Base-by-base conservation (phyloP, 2,113 vertebrate genomes). In the Perognathus longimembris region DNA sequence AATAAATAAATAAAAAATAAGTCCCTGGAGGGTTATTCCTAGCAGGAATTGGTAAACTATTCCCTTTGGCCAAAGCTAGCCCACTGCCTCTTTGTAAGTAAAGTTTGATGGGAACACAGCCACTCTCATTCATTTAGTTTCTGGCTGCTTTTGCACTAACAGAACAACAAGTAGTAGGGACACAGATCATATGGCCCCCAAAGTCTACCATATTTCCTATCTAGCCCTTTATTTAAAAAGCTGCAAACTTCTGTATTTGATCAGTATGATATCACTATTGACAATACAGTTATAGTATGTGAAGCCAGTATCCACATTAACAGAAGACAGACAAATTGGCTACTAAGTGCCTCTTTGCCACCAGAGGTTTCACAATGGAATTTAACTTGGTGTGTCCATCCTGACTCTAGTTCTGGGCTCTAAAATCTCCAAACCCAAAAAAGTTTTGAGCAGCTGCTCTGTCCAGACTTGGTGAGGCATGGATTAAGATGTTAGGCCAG, bases 371-470 rank as follows among this genome's bases (percentile, higher is more conserved):
- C 36, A 82, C 28, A 69, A 26, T 77, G 34, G 20, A 32, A n/a
- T 69, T 81, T 86, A 69, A 74, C 38, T 32, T 18, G 7, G 32
- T 80, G 6, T 6, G 50, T 1, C 79, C 15, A 71, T 34, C 28
- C 45, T 45, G 45, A 45, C 12, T 45, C 38, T 75, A 57, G 36
- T 30, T 69, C 30, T 79, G 66, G 45, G 67, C 45, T 91, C 42
- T 70, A 83, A 77, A 81, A 81, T 77, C 71, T 83, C 71, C 36
- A 88, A 91, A 78, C 10, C 42, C n/a, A 78, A 20, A 84, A 73
- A 77, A 84, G 7, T 42, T 30, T 71, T 83, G 71, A 71, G 42
- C 77, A 57, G 54, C 40, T 82, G 50, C 30, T 63, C 32, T 69
- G 34, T 50, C 28, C 38, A 63, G 38, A 38, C 28, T 89, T 45